Conservation (phyloP, 2,113 vertebrate genomes). For the Canis aureus region DNA sequence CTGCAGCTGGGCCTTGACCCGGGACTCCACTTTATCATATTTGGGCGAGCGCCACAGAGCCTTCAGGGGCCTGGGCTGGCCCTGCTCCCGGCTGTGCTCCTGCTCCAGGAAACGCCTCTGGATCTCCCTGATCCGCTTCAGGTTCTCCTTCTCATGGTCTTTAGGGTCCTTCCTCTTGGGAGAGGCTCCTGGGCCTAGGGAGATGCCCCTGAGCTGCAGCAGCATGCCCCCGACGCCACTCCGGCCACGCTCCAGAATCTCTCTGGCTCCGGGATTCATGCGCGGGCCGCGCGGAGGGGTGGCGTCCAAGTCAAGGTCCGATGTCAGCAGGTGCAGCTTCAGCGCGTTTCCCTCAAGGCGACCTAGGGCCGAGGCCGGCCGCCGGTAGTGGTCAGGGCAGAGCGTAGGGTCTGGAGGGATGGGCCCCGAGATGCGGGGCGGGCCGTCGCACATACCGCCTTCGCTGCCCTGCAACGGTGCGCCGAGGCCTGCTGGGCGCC, state of each 20-base stretch:
- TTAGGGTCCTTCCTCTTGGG: conserved; percentile 89
- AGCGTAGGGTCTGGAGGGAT: conserved; percentile 95
- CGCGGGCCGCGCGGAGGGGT: conserved; percentile 82
- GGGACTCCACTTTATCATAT: conserved; percentile 93
- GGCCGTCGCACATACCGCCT: conserved; percentile 93
- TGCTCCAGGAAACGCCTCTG: conserved; percentile 94
- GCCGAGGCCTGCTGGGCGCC: neutral
- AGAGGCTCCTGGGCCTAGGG: conserved; percentile 83
- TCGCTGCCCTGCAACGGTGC: neutral
- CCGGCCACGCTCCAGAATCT: conserved; percentile 91
- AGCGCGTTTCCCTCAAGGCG: conserved; percentile 92
- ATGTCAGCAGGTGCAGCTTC: conserved; percentile 84
- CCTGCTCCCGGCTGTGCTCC: conserved; percentile 88
- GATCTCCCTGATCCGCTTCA: conserved; percentile 93
- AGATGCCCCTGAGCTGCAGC: conserved; percentile 90
- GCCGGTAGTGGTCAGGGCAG: conserved; percentile 91
- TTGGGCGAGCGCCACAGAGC: conserved; percentile 95
- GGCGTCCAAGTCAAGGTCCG: conserved; percentile 85
- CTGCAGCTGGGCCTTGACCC: conserved; percentile 93
- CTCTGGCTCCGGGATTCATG: conserved; percentile 87
- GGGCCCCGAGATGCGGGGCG: conserved; percentile 93
- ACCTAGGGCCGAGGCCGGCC: conserved; percentile 92
- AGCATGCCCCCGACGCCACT: conserved; percentile 89
- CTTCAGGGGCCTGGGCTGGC: conserved; percentile 91
- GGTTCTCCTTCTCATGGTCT: conserved; percentile 95